These are phyloP conservation scores for Meda fulgida DNA, from an alignment of 2,797 vertebrate genomes.

Conservation along the genomic window DNA sequence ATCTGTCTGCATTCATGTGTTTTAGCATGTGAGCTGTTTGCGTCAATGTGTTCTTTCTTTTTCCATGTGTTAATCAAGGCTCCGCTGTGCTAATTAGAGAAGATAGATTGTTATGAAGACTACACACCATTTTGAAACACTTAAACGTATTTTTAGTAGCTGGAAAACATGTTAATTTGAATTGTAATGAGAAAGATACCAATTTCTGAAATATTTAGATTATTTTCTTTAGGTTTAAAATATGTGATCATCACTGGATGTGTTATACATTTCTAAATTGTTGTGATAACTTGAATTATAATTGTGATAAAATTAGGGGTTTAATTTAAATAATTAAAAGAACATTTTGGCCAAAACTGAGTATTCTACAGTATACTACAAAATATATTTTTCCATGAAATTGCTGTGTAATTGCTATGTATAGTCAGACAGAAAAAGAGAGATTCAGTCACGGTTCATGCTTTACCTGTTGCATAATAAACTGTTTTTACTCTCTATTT, in stretches of 20 bases:
- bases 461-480: not conserved
- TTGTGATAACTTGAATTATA: not conserved
- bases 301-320: not conserved
- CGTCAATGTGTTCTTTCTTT: not conserved
- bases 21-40: not conserved
- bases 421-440: not conserved
- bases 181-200: not conserved
- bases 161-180: not conserved
- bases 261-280: not conserved
- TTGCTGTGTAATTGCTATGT: too few relatives aligned
- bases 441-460: not conserved
- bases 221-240: not conserved
- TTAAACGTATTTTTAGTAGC: not conserved
- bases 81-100: not conserved
- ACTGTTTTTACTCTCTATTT: not conserved
- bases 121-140: not conserved
- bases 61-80: constrained; percentile 6
- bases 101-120: not conserved
- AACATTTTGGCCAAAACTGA: not conserved
- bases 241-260: not conserved
- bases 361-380: not conserved
- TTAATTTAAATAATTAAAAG: not conserved
- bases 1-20: not conserved
- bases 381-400: not conserved
- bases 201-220: not conserved